Conservation (phyloP, 2,888 invertebrate genomes). For the Tachystola acroxantha region DNA sequence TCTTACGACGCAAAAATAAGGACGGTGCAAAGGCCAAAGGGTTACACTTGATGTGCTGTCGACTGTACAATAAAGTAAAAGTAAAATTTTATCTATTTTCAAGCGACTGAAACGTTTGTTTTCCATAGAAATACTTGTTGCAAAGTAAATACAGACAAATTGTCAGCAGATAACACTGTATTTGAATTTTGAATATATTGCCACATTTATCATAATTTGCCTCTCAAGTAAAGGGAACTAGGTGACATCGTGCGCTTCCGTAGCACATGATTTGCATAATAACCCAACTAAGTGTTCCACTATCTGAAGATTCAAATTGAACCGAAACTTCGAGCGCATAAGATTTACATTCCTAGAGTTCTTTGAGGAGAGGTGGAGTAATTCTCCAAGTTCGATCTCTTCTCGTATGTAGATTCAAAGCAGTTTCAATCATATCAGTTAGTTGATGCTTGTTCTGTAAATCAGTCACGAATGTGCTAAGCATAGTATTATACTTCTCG, state of each 20-base stretch:
- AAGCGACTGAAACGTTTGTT: no score
- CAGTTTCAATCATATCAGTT: conserved; percentile 53
- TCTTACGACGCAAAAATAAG: no score
- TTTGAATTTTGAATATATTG: conserved; percentile 16
- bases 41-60: no score
- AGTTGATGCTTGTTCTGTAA: conserved; percentile 19
- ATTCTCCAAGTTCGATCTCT: conserved; percentile 53
- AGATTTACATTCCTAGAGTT: conserved; percentile 14
- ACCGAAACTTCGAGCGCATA: conserved; percentile 1
- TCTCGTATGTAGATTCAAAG: conserved; percentile 53
- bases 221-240: conserved; percentile 60
- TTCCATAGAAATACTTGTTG: no score
- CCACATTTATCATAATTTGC: conserved; percentile 61
- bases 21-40: no score
- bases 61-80: no score
- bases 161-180: conserved; percentile 3
- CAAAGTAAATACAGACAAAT: neutral
- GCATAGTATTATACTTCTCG: no score
- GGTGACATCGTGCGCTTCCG: conserved; percentile 61
- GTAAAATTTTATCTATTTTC: no score
- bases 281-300: conserved; percentile 50
- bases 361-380: conserved; percentile 23
- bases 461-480: neutral
- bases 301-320: neutral
- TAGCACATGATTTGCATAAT: conserved; percentile 69